Conservation (phyloP, 1,140 invertebrate species). For the Halictus rubicundus region DNA sequence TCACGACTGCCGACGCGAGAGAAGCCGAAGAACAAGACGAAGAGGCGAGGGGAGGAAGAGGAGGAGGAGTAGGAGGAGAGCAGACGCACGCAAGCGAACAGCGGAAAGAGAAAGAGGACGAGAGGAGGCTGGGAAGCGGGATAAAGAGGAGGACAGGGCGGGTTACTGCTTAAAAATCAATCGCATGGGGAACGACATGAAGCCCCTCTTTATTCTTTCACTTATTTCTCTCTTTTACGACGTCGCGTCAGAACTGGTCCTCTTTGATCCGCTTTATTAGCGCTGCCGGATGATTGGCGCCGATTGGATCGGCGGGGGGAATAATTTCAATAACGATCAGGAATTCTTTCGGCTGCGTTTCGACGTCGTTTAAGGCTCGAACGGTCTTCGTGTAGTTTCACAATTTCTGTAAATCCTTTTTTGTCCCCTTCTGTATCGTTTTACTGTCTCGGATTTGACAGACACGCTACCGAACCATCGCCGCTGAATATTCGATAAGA, state of each 20-base stretch:
- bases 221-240: not conserved
- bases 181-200: not conserved
- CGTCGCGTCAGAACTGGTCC: constrained; percentile 22
- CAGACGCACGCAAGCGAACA: not conserved
- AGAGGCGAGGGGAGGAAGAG: too few species aligned
- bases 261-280: constrained; percentile 14
- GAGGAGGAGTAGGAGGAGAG: too few species aligned
- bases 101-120: not conserved
- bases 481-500: too few species aligned
- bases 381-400: not conserved
- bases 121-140: not conserved
- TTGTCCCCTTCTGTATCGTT: too few species aligned
- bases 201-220: not conserved
- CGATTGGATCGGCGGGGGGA: not conserved
- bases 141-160: too few species aligned
- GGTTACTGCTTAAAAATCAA: constrained; percentile 29
- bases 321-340: constrained; percentile 6
- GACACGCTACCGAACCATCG: too few species aligned
- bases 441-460: too few species aligned
- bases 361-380: not conserved
- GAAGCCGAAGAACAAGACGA: too few species aligned
- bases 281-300: constrained; percentile 2
- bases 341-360: not conserved
- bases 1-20: too few species aligned
- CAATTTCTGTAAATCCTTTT: too few species aligned